Evolutionary conservation across 2,888 invertebrate genomes (phyloP).

Genomic region (Molorchus minor): DNA sequence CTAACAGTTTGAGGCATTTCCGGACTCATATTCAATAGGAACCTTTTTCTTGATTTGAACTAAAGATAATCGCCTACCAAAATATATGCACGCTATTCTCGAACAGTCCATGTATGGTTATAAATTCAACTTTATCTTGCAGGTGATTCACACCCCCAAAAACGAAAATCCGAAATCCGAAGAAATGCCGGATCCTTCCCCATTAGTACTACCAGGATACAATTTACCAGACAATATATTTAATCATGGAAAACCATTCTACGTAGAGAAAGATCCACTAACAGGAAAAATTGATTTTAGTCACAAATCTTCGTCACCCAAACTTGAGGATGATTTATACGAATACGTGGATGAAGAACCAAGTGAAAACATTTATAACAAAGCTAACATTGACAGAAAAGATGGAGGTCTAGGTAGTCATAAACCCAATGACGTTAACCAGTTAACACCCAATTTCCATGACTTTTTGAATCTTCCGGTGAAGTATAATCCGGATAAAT

Average conservation of each 20-base stretch:
- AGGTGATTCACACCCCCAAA: neutral
- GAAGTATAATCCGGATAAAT: constrained; percentile 74
- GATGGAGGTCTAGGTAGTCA: constrained; percentile 59
- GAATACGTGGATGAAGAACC: constrained; percentile 55
- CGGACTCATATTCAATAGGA: too few species aligned
- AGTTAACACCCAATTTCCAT: constrained; percentile 71
- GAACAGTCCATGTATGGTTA: neutral
- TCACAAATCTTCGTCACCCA: constrained; percentile 63
- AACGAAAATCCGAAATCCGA: constrained; percentile 44
- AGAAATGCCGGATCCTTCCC: constrained; percentile 60
- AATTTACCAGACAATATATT: constrained; percentile 68
- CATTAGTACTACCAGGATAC: constrained; percentile 60
- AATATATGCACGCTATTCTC: too few species aligned
- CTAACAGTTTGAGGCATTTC: too few species aligned
- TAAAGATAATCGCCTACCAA: too few species aligned
- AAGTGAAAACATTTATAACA: constrained; percentile 55
- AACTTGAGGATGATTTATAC: constrained; percentile 50
- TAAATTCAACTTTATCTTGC: neutral
- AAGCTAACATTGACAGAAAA: constrained; percentile 62
- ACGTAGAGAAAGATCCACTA: constrained; percentile 73
- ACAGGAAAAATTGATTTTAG: constrained; percentile 73
- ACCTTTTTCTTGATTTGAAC: too few species aligned
- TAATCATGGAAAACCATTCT: constrained; percentile 76
- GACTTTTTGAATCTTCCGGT: constrained; percentile 75
- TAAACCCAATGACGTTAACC: constrained; percentile 71